Evolutionary conservation across 2,113 vertebrate species (phyloP), one percentile per base, ranked within the genome.

Genomic region (Brachyistius frenatus): DNA sequence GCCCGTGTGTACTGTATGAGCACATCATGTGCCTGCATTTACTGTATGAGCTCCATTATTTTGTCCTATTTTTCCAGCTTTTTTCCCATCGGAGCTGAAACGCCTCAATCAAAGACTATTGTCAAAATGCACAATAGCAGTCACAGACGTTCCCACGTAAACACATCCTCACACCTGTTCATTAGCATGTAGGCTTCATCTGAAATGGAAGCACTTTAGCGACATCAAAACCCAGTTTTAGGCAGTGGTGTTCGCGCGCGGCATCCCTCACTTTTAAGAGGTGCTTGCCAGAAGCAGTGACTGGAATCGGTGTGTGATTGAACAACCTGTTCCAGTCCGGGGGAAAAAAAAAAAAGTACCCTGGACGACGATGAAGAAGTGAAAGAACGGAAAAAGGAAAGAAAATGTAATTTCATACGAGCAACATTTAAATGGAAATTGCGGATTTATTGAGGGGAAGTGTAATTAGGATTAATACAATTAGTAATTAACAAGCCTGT

Each of bases 41-140:
- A 63, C 46, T 36, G n/a, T 44, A 70, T 49, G 70, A 53, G 44
- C 49, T 2, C 36, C 8, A 54, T 64, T 23, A 23, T 61, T 66
- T 56, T 33, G 15, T 55, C 15, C 58, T 56, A 69, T 60, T 60
- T 41, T 52, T 35, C 2, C 49, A 41, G 32, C 62, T 49, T 72
- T 49, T 64, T 58, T 52, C 33, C 39, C 6, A 47, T 78, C 83
- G 71, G 65, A 53, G 8, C 67, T 69, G 56, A 81, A 81, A 71
- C 63, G 68, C 57, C 46, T 75, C 73, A 86, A 89, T 92, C 84
- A 88, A 78, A 76, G 62, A 72, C 86, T 81, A 90, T 87, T 93
- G 85, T 93, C 55, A 52, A 74, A 23, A 52, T 30, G 69, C 66
- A 91, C 82, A 86, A 88, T 80, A 62, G 75, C 58, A 80, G 83